Base-by-base conservation (phyloP, 2,888 invertebrate species). In the Lathronympha strigana region DNA sequence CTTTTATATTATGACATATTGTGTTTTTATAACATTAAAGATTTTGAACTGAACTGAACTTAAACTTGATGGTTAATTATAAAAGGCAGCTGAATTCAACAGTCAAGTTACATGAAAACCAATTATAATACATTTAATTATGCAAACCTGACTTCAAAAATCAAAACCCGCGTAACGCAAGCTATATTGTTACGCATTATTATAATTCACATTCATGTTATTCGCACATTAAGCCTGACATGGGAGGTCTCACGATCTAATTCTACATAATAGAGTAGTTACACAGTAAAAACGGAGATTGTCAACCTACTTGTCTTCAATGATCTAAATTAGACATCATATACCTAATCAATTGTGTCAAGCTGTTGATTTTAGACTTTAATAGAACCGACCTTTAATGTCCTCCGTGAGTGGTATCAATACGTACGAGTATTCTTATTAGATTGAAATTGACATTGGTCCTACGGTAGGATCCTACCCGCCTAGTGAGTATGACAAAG, bases 331-430 rank as follows among this genome's bases (percentile, higher is more conserved):
- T 57, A 57, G 43, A 8, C 19, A 43, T 19, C 33, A 21, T 51
- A 51, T 23, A 36, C 13, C 36, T 36, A 19, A 19, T 28, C 47
- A 19, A 31, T 63, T 31, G 50, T 40, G 33, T n/a, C 63, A 50
- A 13, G 21, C 15, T 23, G 53, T 28, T 61, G 15, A 50, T 61
- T 58, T 28, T 2, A 28, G 36, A 55, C 47, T 28, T 47, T 38
- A 60, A 61, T 51, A 13, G 28, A 63, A 45, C 50, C 62, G 50
- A 61, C 54, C 68, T 62, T 49, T 28, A 40, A 4, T 31, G 31
- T 45, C 43, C 40, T 25, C 21, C 21, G 17, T 13, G 17, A 28
- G 21, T 17, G 38, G 25, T 43, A 4, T 28, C 55, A 55, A 53
- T 53, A 15, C n/a, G 13, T 4, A 23, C n/a, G n/a, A n/a, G 2